Percentiles rank a stretch among this genome's conserved stretches.
These are phyloP conservation scores for Penaeus chinensis DNA, from an alignment of 1,140 invertebrate species.

Conservation along the genomic window DNA sequence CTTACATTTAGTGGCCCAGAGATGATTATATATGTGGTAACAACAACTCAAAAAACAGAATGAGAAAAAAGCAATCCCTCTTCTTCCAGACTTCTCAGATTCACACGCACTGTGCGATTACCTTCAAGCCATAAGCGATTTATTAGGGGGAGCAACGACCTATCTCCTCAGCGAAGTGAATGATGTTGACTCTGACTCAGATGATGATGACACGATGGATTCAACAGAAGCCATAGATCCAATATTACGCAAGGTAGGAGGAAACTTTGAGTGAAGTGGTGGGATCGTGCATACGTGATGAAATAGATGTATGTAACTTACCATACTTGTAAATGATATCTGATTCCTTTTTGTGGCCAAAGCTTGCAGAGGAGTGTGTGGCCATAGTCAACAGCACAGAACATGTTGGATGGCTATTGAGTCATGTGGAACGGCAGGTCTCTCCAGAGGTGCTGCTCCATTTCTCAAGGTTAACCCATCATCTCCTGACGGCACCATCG, in stretches of 20 bases:
- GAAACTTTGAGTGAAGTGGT: background rate
- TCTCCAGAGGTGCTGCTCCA: constrained; percentile 57
- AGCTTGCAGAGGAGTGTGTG: constrained; percentile 59
- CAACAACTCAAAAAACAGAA: too few species aligned
- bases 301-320: too few species aligned
- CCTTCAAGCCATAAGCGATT: constrained; percentile 45
- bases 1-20: too few species aligned
- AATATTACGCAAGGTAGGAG: constrained; percentile 46
- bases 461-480: constrained; percentile 56
- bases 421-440: constrained; percentile 55
- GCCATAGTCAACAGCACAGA: constrained; percentile 58
- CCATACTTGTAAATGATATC: too few species aligned
- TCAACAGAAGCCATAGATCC: constrained; percentile 46
- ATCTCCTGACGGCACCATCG: constrained; percentile 57
- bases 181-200: constrained; percentile 45
- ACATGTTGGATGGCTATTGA: constrained; percentile 60
- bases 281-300: too few species aligned
- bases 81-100: constrained; percentile 46
- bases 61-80: too few species aligned
- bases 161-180: constrained; percentile 28
- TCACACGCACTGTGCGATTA: constrained; percentile 40
- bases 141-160: constrained; percentile 39
- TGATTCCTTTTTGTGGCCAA: background rate
- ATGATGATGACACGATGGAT: constrained; percentile 49
- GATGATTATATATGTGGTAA: too few species aligned